phyloP scores from a whole-genome alignment of 2,113 vertebrate genomes.

The Rhynchopsitta pachyrhyncha region DNA sequence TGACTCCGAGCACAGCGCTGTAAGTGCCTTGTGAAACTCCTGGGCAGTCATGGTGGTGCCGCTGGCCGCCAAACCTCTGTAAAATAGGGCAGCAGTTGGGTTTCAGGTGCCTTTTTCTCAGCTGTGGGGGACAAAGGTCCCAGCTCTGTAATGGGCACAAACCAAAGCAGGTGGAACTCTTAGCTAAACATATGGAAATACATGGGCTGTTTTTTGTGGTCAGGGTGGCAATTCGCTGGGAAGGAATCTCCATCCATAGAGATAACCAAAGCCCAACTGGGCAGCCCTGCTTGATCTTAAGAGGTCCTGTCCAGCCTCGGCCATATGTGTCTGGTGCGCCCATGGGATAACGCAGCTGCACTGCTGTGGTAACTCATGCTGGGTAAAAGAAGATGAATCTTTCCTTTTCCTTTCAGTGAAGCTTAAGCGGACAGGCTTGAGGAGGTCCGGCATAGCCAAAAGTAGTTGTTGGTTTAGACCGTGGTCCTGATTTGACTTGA shows the following conservation, averaged over 20 bases:
- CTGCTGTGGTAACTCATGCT: too few species aligned
- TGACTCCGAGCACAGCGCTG: rapidly evolving
- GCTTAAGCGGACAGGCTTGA: too few species aligned
- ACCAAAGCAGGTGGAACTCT: rapidly evolving
- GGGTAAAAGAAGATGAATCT: not conserved
- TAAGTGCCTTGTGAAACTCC: not conserved
- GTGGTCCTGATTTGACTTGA: too few species aligned
- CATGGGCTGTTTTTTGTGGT: rapidly evolving
- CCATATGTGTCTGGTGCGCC: rapidly evolving
- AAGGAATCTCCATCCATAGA: rapidly evolving
- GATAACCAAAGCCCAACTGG: not conserved
- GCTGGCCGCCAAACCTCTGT: rapidly evolving
- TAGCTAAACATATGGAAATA: rapidly evolving
- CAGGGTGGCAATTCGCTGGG: rapidly evolving
- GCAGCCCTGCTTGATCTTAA: too few species aligned
- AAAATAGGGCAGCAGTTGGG: rapidly evolving
- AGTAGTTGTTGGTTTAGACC: not conserved
- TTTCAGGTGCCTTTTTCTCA: rapidly evolving
- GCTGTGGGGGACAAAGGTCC: rapidly evolving
- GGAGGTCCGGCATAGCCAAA: not conserved
- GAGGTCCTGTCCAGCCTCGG: not conserved
- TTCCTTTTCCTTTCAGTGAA: not conserved
- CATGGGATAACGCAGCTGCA: rapidly evolving
- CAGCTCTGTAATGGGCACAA: not conserved
- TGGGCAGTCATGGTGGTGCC: not conserved